Conservation (phyloP, 2,888 invertebrate genomes). For the Subacronicta megacephala region DNA sequence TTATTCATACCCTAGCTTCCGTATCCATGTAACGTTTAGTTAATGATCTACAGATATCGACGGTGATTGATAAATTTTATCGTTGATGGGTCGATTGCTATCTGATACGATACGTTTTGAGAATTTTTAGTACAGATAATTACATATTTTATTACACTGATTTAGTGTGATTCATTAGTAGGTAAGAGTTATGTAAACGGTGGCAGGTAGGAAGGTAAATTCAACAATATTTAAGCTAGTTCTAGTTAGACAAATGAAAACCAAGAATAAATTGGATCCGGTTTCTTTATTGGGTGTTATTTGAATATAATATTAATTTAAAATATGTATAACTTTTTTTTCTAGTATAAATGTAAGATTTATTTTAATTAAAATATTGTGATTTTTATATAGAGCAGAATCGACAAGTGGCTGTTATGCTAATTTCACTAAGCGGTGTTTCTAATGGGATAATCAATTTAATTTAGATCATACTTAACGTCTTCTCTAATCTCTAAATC, state of each 20-base stretch:
- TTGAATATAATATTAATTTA: not conserved
- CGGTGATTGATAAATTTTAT: conserved; percentile 48
- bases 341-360: no score
- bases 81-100: conserved; percentile 30
- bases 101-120: conserved; percentile 20
- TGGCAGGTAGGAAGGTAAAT: no score
- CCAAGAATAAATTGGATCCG: not conserved
- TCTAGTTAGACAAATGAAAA: no score
- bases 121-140: conserved; percentile 2
- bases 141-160: conserved; percentile 9
- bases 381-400: conserved; percentile 3
- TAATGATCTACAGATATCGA: conserved; percentile 50
- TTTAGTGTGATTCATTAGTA: not conserved
- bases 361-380: not conserved
- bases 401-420: conserved; percentile 31
- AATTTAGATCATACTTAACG: conserved; percentile 29
- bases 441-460: conserved; percentile 28
- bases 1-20: conserved; percentile 25
- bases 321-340: no score
- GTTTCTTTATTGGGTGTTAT: not conserved
- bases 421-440: conserved; percentile 25
- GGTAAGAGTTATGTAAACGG: not conserved
- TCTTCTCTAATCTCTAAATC: conserved; percentile 9
- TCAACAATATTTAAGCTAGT: no score
- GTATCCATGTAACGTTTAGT: conserved; percentile 41